These are phyloP conservation scores for Cyprinodon variegatus DNA, from an alignment of 2,113 vertebrate genomes.

Conservation along the genomic window DNA sequence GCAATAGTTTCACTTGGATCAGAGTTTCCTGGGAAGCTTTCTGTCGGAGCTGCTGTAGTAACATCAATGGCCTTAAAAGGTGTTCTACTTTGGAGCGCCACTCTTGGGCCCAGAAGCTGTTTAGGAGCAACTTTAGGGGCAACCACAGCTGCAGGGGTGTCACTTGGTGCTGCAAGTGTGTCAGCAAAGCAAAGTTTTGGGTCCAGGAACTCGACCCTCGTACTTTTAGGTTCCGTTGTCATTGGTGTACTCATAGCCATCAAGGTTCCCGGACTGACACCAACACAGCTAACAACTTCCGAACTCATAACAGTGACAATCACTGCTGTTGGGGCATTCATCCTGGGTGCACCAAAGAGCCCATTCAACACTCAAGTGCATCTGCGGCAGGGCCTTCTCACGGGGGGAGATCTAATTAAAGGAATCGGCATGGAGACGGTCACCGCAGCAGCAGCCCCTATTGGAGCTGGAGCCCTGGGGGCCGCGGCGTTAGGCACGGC, in stretches of 20 bases:
- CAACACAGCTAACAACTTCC: slow-evolving; percentile 4
- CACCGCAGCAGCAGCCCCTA: slow-evolving; percentile 66
- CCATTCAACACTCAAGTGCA: slow-evolving; percentile 62
- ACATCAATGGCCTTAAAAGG: slow-evolving; percentile 49
- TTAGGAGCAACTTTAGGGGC: slow-evolving; percentile 50
- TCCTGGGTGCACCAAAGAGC: slow-evolving; percentile 65
- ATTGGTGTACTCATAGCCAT: slow-evolving; percentile 26
- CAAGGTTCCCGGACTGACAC: slow-evolving; percentile 2
- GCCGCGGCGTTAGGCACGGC: slow-evolving; percentile 53
- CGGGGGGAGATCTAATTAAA: slow-evolving; percentile 55
- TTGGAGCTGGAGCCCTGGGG: slow-evolving; percentile 65
- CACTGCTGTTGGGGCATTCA: slow-evolving; percentile 51
- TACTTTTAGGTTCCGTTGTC: slow-evolving; percentile 31
- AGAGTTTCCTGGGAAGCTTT: slow-evolving; percentile 30
- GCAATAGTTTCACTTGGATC: slow-evolving; percentile 44
- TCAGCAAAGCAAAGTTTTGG: slow-evolving; percentile 34
- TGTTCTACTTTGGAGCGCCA: slow-evolving; percentile 22
- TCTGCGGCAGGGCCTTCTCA: slow-evolving; percentile 52
- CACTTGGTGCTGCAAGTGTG: slow-evolving; percentile 56
- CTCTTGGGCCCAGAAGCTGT: slow-evolving; percentile 32
- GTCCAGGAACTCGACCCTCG: slow-evolving; percentile 24
- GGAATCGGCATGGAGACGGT: slow-evolving; percentile 71
- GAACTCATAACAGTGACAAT: slow-evolving; percentile 44
- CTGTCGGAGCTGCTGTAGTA: slow-evolving; percentile 44
- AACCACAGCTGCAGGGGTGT: slow-evolving; percentile 56